These are phyloP conservation scores for Trichosurus vulpecula DNA, from an alignment of 2,797 vertebrate genomes.

Conservation along the genomic window DNA sequence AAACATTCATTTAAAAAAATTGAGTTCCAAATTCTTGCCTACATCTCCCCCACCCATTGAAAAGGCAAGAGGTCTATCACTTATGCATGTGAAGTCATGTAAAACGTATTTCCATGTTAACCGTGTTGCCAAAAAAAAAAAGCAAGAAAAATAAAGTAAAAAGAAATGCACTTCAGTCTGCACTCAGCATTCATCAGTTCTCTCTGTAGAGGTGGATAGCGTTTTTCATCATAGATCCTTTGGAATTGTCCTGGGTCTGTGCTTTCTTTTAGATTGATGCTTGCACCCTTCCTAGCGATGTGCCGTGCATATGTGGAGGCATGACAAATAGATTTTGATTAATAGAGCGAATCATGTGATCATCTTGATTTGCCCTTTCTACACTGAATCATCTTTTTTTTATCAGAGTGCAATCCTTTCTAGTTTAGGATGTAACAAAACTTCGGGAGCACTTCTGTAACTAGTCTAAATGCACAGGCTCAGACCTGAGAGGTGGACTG, in stretches of 20 bases:
- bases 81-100: not conserved
- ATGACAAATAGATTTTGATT: slow-evolving; percentile 16
- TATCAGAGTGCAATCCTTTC: not conserved
- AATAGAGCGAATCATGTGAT: not conserved
- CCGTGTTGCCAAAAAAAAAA: not conserved
- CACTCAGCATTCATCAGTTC: not conserved
- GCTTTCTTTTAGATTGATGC: slow-evolving; percentile 12
- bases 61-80: not conserved
- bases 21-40: not conserved
- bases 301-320: not conserved
- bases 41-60: not conserved
- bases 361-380: not conserved
- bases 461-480: not conserved
- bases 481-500: not conserved
- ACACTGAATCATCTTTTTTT: not conserved
- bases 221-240: not conserved
- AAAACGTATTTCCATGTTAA: not conserved
- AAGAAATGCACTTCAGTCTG: not conserved
- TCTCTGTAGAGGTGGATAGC: not conserved
- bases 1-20: not conserved
- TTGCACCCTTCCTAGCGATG: not conserved
- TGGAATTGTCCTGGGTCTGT: not conserved
- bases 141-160: not conserved
- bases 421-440: not conserved
- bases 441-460: not conserved